These are phyloP conservation scores for Phaonia tiefii DNA, from an alignment of 2,888 invertebrate genomes.

Conservation along the genomic window DNA sequence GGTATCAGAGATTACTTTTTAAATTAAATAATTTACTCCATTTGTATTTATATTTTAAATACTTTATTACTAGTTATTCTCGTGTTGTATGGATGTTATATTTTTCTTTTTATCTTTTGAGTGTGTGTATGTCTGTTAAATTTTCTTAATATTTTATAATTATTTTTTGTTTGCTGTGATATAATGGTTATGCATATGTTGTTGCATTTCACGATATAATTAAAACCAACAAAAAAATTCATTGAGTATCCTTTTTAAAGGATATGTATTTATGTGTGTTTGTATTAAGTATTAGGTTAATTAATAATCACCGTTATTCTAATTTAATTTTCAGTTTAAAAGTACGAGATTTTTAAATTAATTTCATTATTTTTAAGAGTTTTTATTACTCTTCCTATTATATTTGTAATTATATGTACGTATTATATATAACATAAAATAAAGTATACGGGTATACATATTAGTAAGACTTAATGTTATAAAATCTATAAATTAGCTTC, in stretches of 20 bases:
- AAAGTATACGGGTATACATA: constrained; percentile 8
- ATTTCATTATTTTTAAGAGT: constrained; percentile 29
- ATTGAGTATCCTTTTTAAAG: constrained; percentile 43
- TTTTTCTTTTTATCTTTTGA: background rate
- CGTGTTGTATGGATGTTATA: constrained; percentile 49
- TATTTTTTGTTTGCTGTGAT: constrained; percentile 39
- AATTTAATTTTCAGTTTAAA: constrained; percentile 1
- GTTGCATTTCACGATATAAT: constrained; percentile 50
- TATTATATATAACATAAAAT: constrained; percentile 11
- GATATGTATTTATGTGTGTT: background rate
- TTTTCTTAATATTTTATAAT: constrained; percentile 31
- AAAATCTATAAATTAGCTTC: constrained; percentile 16
- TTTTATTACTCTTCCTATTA: background rate
- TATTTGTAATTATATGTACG: constrained; percentile 21
- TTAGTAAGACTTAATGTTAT: constrained; percentile 6
- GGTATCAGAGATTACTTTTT: too few relatives aligned
- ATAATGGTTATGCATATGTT: constrained; percentile 42
- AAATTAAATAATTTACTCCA: too few relatives aligned
- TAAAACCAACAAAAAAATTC: too few relatives aligned
- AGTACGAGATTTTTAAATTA: constrained; percentile 22
- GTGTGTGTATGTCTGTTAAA: constrained; percentile 21
- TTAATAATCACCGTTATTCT: constrained; percentile 15
- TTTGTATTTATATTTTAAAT: constrained; percentile 43
- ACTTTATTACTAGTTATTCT: constrained; percentile 64
- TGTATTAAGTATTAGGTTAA: constrained; percentile 25